Evolutionary conservation across 2,888 invertebrate genomes (phyloP).

Genomic region (Catocala fraxini): DNA sequence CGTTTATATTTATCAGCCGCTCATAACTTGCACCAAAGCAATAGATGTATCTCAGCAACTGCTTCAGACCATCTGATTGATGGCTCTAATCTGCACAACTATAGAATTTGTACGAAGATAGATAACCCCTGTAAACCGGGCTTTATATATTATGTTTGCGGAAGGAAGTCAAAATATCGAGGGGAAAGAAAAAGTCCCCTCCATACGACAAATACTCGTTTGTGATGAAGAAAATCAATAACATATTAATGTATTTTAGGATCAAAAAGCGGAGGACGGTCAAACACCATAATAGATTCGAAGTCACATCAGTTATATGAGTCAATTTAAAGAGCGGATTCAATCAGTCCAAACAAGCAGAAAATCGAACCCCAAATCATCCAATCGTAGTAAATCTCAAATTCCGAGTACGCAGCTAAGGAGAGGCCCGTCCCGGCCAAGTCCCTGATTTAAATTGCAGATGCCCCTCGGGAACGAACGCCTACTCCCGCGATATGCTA

Average conservation of each 20-base stretch:
- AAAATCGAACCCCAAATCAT: conserved; percentile 86
- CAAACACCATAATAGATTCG: conserved; percentile 41
- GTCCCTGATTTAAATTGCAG: conserved; percentile 87
- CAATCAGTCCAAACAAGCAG: conserved; percentile 85
- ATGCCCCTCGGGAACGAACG: conserved; percentile 81
- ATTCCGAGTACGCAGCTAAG: conserved; percentile 83
- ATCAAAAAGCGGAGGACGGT: conserved; percentile 15
- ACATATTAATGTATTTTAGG: conserved; percentile 8
- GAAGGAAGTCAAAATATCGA: conserved; percentile 34
- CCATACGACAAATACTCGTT: conserved; percentile 6
- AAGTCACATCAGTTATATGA: conserved; percentile 61
- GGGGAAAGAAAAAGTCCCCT: conserved; percentile 13
- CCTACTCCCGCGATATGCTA: conserved; percentile 87
- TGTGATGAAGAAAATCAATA: conserved; percentile 17
- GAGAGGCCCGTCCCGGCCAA: conserved; percentile 83
- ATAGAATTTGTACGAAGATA: conserved; percentile 69
- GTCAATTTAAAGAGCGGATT: conserved; percentile 78
- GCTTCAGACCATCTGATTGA: conserved; percentile 74
- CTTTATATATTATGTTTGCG: conserved; percentile 52
- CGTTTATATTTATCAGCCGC: conserved; percentile 22
- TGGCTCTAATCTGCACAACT: conserved; percentile 75
- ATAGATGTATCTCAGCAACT: conserved; percentile 65
- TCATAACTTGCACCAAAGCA: conserved; percentile 54
- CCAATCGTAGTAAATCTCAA: conserved; percentile 85
- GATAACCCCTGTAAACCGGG: conserved; percentile 59